These are phyloP conservation scores for Crocodylus rhombifer DNA, from an alignment of 2,797 vertebrate genomes.

Conservation along the genomic window DNA sequence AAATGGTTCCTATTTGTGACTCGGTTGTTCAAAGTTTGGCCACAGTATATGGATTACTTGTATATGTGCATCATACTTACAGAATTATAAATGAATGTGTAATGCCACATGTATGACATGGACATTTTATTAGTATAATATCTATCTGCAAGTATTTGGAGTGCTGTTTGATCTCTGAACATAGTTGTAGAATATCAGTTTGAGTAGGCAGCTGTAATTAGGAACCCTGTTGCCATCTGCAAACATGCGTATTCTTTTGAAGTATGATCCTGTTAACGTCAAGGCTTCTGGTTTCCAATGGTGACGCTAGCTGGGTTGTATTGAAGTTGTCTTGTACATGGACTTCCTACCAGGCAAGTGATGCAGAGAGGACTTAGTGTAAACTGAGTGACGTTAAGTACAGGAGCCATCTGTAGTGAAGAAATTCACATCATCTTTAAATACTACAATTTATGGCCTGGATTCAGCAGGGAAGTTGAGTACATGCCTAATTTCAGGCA, in stretches of 20 bases:
- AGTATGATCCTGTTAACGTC: constrained; percentile 58
- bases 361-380: background rate
- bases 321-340: constrained; percentile 32
- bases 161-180: constrained; percentile 30
- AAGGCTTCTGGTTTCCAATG: constrained; percentile 64
- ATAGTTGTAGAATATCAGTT: constrained; percentile 7
- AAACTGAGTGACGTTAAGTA: background rate
- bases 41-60: accelerated
- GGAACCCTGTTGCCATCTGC: constrained; percentile 64
- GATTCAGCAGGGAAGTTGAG: background rate
- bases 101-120: background rate
- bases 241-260: constrained; percentile 44
- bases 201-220: constrained; percentile 67
- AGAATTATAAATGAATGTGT: accelerated
- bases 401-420: background rate
- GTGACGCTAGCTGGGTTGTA: constrained; percentile 54
- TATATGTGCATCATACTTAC: accelerated
- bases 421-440: background rate
- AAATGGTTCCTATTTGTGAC: background rate
- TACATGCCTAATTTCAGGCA: background rate
- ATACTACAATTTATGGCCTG: background rate
- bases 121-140: accelerated
- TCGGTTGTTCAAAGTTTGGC: accelerated
- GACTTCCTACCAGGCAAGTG: constrained; percentile 54
- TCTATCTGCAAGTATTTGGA: background rate